Evolutionary conservation across 1,140 invertebrate species (phyloP).

Genomic region (Procambarus clarkii): DNA sequence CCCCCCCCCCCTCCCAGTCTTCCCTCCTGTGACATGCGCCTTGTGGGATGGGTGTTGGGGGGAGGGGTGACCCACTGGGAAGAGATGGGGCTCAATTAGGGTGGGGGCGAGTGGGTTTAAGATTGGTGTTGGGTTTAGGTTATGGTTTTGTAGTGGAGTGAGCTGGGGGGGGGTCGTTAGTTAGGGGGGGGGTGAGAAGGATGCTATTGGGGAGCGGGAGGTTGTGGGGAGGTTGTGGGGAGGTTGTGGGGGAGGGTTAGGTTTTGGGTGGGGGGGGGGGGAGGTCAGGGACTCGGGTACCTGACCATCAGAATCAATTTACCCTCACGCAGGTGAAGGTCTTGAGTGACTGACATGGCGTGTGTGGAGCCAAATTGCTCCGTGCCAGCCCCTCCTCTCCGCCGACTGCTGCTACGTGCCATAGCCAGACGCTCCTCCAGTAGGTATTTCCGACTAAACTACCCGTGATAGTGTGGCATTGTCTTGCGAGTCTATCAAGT

Average conservation of each 20-base stretch:
- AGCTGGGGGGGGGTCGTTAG: too few relatives aligned
- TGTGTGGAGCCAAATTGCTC: background rate
- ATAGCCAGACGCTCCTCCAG: background rate
- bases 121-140: too few relatives aligned
- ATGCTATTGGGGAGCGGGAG: background rate
- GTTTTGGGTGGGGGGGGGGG: too few relatives aligned
- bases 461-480: background rate
- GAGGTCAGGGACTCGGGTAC: background rate
- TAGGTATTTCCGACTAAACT: background rate
- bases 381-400: background rate
- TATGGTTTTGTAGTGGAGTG: too few relatives aligned
- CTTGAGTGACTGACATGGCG: background rate
- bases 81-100: background rate
- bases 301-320: constrained; percentile 13
- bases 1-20: background rate
- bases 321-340: background rate
- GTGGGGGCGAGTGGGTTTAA: too few relatives aligned
- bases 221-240: background rate
- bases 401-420: background rate
- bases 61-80: background rate
- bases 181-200: background rate
- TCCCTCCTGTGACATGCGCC: background rate
- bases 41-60: background rate
- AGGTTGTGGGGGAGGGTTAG: background rate
- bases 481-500: background rate